Base-by-base conservation (phyloP, 2,797 vertebrate genomes). In the Squalus acanthias region DNA sequence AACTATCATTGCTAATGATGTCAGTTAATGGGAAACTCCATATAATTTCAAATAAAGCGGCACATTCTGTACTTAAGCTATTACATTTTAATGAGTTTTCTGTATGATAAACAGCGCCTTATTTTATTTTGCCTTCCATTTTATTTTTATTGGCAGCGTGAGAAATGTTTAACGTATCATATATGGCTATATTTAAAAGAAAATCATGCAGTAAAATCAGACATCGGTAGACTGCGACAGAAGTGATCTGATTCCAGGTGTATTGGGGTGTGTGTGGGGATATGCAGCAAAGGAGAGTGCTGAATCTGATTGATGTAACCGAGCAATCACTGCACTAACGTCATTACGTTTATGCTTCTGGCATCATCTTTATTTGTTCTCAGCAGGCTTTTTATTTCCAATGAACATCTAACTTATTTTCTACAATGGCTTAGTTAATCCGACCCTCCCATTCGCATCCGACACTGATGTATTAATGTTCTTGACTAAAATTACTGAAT, bases 81-180 rank as follows among this genome's bases (percentile, higher is more conserved):
- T 39, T 89, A 57, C 17, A 65, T 65, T 92, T 92, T 92, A 65
- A 67, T 92, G 60, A 92, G 89, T 65, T 92, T 92, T 39, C 60
- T 67, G 33, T n/a, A 92, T n/a, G 57, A n/a, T 85, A 17, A 12
- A 22, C 46, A 50, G 89, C 39, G 33, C 7, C n/a, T 67, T 60
- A 92, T n/a, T 33, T 65, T 92, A 63, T 67, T 65, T 92, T 65
- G 29, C 33, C 33, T 67, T 92, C 63, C 63, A 63, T 65, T 92
- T 65, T 39, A 20, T 20, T n/a, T 92, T 39, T 92, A 92, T 22
- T 65, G 60, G 5, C 17, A 10, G 33, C 33, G 9, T 57, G 50
- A 9, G 53, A 92, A 67, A 65, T 33, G 60, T 39, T 65, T 67
- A 39, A 39, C 17, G 82, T 50, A 85, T 85, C 82, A 50, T 50